These are phyloP conservation scores for Tetragnatha versicolor DNA, from an alignment of 1,140 invertebrate genomes.

Conservation along the genomic window DNA sequence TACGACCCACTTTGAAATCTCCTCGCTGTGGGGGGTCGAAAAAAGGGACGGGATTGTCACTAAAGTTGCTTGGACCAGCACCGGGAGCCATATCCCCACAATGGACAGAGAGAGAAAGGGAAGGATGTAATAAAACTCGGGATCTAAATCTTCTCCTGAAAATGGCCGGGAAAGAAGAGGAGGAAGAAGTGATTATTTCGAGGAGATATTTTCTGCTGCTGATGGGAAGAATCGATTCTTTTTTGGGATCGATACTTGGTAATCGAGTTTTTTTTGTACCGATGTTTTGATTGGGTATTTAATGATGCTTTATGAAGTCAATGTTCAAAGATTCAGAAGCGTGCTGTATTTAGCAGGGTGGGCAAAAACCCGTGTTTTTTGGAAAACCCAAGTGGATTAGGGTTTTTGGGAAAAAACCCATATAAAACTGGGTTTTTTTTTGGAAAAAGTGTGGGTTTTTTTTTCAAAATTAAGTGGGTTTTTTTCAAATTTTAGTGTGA, in stretches of 20 bases:
- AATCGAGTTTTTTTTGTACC: too few species aligned
- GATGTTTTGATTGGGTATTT: too few species aligned
- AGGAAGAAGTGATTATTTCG: background rate
- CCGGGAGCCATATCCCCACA: background rate
- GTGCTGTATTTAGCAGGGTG: too few species aligned
- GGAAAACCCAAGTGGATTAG: too few species aligned
- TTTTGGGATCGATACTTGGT: background rate
- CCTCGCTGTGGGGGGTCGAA: conserved; percentile 16
- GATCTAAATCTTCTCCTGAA: conserved; percentile 13
- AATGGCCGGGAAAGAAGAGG: background rate
- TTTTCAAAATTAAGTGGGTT: too few species aligned
- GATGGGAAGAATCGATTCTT: background rate
- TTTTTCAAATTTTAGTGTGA: too few species aligned
- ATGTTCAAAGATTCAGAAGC: too few species aligned
- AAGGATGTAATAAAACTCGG: background rate
- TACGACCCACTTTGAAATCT: conserved; percentile 35
- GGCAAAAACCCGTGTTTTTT: too few species aligned
- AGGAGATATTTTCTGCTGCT: background rate
- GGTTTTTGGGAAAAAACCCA: too few species aligned
- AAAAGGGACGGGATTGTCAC: background rate
- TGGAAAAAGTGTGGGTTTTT: too few species aligned
- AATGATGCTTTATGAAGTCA: too few species aligned
- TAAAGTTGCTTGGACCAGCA: conserved; percentile 26
- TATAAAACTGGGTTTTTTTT: too few species aligned
- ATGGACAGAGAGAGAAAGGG: background rate